A percentile compares a stretch with the other conserved stretches of the same genome.
Evolutionary conservation across 2,113 vertebrate genomes (phyloP).

Genomic region (Symphodus melops): DNA sequence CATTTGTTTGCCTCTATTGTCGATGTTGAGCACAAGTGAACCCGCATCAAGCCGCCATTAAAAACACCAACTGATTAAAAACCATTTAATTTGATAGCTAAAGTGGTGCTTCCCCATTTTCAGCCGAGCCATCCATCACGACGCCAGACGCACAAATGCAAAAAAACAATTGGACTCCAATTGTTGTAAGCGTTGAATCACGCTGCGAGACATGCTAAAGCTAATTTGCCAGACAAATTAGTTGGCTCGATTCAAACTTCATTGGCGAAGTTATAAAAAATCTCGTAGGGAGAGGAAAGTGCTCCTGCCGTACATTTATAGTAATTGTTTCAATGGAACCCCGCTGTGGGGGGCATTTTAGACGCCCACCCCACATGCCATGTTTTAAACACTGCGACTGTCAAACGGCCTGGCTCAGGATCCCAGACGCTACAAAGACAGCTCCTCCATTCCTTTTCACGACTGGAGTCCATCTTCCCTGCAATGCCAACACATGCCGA

Average conservation of each 20-base stretch:
- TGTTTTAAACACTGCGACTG: constrained; percentile 73
- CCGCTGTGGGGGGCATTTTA: constrained; percentile 74
- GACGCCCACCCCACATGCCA: constrained; percentile 72
- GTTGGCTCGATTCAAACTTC: constrained; percentile 77
- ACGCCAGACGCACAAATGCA: constrained; percentile 74
- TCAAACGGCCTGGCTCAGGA: constrained; percentile 77
- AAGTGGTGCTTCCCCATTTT: constrained; percentile 74
- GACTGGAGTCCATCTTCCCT: constrained; percentile 78
- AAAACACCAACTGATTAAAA: constrained; percentile 83
- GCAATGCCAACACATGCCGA: constrained; percentile 77
- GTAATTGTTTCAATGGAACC: constrained; percentile 78
- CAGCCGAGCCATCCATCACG: constrained; percentile 74
- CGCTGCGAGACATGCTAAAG: constrained; percentile 82
- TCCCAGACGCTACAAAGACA: constrained; percentile 65
- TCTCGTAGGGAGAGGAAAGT: constrained; percentile 76
- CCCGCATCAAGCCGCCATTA: constrained; percentile 71
- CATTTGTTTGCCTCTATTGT: constrained; percentile 73
- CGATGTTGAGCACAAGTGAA: constrained; percentile 77
- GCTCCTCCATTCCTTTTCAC: constrained; percentile 76
- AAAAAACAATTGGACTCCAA: constrained; percentile 83
- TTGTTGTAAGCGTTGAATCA: constrained; percentile 77
- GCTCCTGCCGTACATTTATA: constrained; percentile 75
- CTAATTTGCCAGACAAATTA: constrained; percentile 83
- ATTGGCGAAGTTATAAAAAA: constrained; percentile 79
- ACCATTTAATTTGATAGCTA: constrained; percentile 83